Evolutionary conservation across 2,888 invertebrate species (phyloP).

Genomic region (Protonemura montana): DNA sequence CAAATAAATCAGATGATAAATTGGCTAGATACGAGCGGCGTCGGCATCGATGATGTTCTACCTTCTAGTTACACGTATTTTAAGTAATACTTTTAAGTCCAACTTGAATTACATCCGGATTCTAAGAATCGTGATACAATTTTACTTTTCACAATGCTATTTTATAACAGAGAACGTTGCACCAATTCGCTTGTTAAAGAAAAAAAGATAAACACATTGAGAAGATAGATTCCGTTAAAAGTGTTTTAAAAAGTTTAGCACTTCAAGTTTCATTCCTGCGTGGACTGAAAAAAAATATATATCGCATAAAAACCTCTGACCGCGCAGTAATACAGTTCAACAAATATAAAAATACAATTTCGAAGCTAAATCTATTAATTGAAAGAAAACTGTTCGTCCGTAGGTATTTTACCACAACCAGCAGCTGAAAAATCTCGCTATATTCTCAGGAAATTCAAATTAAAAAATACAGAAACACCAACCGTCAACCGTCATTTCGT

Average conservation of each 20-base stretch:
- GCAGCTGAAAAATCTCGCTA: not conserved
- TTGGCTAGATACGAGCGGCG: not conserved
- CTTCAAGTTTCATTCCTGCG: not conserved
- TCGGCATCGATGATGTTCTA: not conserved
- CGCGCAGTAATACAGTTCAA: not conserved
- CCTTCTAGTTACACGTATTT: not conserved
- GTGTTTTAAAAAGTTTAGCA: not conserved
- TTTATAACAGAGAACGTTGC: not conserved
- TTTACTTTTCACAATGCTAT: not conserved
- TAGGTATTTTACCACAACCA: not conserved
- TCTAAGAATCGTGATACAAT: not conserved
- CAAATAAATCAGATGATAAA: slow-evolving; percentile 7
- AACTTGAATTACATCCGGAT: not conserved
- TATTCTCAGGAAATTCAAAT: not conserved
- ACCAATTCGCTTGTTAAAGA: not conserved
- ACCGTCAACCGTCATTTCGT: not conserved
- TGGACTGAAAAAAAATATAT: not conserved
- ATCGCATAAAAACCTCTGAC: not conserved
- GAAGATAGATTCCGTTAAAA: not conserved
- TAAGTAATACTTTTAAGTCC: not conserved
- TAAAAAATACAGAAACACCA: not conserved
- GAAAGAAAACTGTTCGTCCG: not conserved
- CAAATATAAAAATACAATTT: not conserved
- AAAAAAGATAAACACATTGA: not conserved
- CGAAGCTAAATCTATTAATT: not conserved